Base-by-base conservation (phyloP, 2,113 vertebrate species). In the Rhegmatorhina hoffmannsi region DNA sequence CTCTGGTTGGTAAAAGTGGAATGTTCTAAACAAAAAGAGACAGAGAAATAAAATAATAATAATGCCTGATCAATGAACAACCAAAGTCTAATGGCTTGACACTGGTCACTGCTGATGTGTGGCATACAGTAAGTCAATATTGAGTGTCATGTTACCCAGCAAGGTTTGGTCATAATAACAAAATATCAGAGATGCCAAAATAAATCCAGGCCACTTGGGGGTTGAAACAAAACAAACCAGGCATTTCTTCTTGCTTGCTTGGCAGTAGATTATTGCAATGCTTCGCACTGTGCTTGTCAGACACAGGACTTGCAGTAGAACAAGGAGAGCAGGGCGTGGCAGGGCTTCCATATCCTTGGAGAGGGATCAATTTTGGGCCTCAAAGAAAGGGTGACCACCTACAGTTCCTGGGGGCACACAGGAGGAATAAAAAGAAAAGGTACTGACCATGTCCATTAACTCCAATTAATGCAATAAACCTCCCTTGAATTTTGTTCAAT, bases 101-200 rank as follows among this genome's bases (percentile, higher is more conserved):
- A 38, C 25, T 29, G 58, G 28, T 73, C 70, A 74, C 46, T 70
- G 5, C 9, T 74, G 78, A 60, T 70, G 43, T 74, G 43, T 70
- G 34, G 55, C 50, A 50, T 50, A 74, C 14, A 66, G 15, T 19
- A 74, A 89, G 82, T 40, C 40, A 85, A 47, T 67, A 80, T 43
- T 55, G 50, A 87, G 52, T 52, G 47, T 25, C 87, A 80, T 12
- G 26, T 53, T 55, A 33, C 16, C 43, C 84, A 58, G 26, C 23
- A 20, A 17, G 53, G 17, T 52, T 55, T 85, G 46, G 84, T 55
- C 34, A 31, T 44, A 91, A 76, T 13, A 84, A 91, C 33, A 90
- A 84, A 93, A 49, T 64, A 52, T 33, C 67, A 91, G 70, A 76
- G 74, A 47, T 93, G 38, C 40, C 79, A 63, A 80, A 95, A 90